Evolutionary conservation across 2,797 vertebrate genomes (phyloP), one percentile per base, ranked within the genome.

Genomic region (Squalus acanthias): DNA sequence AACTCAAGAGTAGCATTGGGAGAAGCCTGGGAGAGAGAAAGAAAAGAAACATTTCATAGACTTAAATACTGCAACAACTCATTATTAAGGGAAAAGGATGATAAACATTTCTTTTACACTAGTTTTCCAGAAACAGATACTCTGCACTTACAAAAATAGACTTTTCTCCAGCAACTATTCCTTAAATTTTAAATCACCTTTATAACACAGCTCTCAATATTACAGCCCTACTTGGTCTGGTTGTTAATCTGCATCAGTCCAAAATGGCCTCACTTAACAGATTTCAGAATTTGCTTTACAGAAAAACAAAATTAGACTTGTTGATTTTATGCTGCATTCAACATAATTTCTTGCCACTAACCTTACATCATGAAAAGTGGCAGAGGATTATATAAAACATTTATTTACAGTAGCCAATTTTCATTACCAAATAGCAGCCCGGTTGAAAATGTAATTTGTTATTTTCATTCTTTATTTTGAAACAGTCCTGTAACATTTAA

Each of bases 41-140:
- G 60, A 95, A 65, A 95, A 67, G 26, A 95, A 76, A 76, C 24
- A 74, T 60, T 95, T 95, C 26, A 95, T 39, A 95, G 69, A 74
- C 24, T 95, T 95, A 53, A 33, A 57, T 74, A 95, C 50, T 60
- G 67, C 26, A 76, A 72, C 94, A 74, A 93, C n/a, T 39, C 65
- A 67, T 39, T 65, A 63, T 33, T 60, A 67, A 67, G 63, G 69
- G 29, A 53, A 57, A 74, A 70, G 53, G 72, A 33, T 76, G 70
- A 95, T 67, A 85, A 50, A 85, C 20, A 65, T n/a, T 92, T 92
- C 13, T 24, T 92, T 92, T 65, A 74, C 57, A 53, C 22, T 57
- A 3, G 10, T 33, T 60, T 72, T 33, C 46, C 29, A 57, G 50
- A 95, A 76, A 72, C 50, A 22, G 70, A 95, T 72, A 95, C 4